These are phyloP conservation scores for Limenitis camilla DNA, from an alignment of 2,888 invertebrate species.

Conservation along the genomic window DNA sequence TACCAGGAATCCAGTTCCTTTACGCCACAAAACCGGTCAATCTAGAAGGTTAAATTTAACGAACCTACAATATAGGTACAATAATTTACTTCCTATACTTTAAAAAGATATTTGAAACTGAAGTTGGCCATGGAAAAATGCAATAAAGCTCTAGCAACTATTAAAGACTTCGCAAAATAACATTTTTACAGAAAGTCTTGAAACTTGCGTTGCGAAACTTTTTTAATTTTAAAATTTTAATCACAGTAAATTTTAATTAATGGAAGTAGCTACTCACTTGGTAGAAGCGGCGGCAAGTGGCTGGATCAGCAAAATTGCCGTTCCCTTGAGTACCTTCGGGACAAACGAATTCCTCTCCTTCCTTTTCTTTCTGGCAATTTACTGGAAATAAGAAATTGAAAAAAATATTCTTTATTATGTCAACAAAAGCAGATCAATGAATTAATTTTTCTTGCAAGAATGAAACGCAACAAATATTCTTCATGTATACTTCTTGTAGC, in stretches of 20 bases:
- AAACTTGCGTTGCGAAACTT: constrained; percentile 1
- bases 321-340: constrained; percentile 85
- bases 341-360: constrained; percentile 81
- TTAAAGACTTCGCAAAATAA: neutral
- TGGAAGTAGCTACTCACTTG: constrained; percentile 75
- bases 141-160: neutral
- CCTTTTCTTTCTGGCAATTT: constrained; percentile 58
- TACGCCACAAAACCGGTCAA: constrained; percentile 22
- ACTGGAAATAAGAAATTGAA: constrained; percentile 41
- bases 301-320: constrained; percentile 92
- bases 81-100: no score
- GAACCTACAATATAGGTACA: neutral
- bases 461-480: no score
- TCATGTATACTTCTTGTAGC: no score
- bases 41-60: neutral
- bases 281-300: constrained; percentile 89
- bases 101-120: no score
- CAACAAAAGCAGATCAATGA: no score
- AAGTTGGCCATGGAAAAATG: no score
- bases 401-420: no score
- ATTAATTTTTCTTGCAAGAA: no score
- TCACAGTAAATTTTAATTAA: constrained; percentile 16
- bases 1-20: constrained; percentile 20
- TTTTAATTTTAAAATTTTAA: constrained; percentile 9
- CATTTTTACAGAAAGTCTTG: neutral